Base-by-base conservation (phyloP, 2,113 vertebrate species). In the Eulemur rufifrons region DNA sequence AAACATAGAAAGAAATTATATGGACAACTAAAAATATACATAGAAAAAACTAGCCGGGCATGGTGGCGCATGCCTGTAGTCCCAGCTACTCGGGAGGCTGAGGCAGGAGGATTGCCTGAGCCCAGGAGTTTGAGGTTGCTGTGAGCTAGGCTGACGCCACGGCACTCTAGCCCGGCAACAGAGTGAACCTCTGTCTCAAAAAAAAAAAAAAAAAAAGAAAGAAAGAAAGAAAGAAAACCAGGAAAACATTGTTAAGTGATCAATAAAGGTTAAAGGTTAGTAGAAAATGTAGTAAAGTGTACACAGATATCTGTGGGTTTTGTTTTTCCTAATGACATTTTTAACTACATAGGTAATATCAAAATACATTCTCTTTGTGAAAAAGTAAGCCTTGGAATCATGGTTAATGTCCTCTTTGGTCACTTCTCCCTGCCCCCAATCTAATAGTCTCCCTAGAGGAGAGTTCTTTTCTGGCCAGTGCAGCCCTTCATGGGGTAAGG, bases 271-370 rank as follows among this genome's bases (percentile, higher is more conserved):
- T 56, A 81, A 91, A 56, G 13, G 9, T 50, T 64, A 68, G 77
- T 89, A 59, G 23, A 50, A 73, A 91, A 88, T 71, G 45, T 68
- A 93, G 15, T 54, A 15, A 86, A 73, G 21, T 84, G 3, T 85
- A 74, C 73, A 87, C 23, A 88, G 54, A 10, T 56, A 12, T 18
- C 71, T 73, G 20, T 25, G 29, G 2, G 18, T 27, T 61, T 85
- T 71, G 18, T 84, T 93, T 91, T 85, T 42, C 50, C 85, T n/a
- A 20, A 14, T 86, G 73, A 81, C 54, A 80, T 91, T 85, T 96
- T 66, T 69, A 86, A 83, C 50, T 87, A 87, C 29, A 71, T 32
- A 21, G 39, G 18, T 8, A 21, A 84, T 91, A 52, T 47, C 64
- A 20, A 91, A 87, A 66, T n/a, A 86, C 8, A 76, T 52, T 80